A percentile compares a stretch with the other conserved stretches of the same genome.
Evolutionary conservation across 2,888 invertebrate species (phyloP).

Genomic region (Chrysomela aeneicollis): DNA sequence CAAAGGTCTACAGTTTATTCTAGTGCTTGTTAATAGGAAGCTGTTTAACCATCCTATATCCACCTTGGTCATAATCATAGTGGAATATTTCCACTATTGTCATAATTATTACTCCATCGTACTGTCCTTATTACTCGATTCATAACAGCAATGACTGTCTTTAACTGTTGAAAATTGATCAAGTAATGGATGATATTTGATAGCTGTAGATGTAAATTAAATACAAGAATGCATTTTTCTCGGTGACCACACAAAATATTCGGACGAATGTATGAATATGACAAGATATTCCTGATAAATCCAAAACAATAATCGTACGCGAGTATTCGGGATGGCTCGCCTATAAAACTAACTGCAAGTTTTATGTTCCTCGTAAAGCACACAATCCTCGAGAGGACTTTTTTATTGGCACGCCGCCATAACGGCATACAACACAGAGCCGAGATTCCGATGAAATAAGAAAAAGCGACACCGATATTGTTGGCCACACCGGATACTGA

Average conservation of each 20-base stretch:
- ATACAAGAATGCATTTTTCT: no score
- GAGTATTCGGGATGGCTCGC: conserved; percentile 1
- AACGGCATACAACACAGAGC: conserved; percentile 28
- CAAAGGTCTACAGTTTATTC: no score
- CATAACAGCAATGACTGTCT: no score
- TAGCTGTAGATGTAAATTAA: no score
- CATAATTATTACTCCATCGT: no score
- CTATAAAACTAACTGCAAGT: conserved; percentile 8
- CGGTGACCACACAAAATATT: neutral
- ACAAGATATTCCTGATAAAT: neutral
- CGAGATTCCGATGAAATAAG: conserved; percentile 30
- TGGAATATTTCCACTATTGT: no score
- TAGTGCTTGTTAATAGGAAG: no score
- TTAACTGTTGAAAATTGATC: no score
- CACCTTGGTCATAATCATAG: no score
- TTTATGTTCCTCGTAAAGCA: conserved; percentile 21
- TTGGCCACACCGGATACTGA: conserved; percentile 32
- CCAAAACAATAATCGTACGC: neutral
- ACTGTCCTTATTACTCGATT: no score
- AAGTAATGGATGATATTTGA: no score
- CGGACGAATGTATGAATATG: neutral
- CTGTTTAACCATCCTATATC: no score
- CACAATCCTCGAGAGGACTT: conserved; percentile 25
- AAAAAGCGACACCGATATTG: conserved; percentile 28
- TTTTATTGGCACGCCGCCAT: conserved; percentile 36